Percentiles rank a stretch among this genome's conserved stretches.
Evolutionary conservation across 2,888 invertebrate genomes (phyloP).

Genomic region (Meghimatium bilineatum): DNA sequence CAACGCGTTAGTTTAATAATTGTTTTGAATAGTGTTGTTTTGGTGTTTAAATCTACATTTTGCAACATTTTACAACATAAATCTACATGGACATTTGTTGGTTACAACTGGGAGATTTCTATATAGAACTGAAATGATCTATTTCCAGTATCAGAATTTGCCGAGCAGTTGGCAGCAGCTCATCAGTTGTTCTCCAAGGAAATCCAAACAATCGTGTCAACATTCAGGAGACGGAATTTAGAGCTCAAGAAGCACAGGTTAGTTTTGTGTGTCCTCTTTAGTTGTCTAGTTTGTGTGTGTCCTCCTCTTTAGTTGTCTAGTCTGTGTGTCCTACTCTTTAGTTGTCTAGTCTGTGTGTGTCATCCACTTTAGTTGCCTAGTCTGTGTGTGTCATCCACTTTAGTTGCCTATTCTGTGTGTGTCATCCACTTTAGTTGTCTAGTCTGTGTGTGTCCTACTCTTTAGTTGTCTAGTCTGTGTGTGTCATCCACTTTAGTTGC

Average conservation of each 20-base stretch:
- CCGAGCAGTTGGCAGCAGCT: conserved; percentile 71
- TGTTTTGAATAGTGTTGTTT: no score
- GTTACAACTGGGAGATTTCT: no score
- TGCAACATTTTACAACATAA: no score
- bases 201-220: conserved; percentile 66
- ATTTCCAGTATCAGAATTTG: conserved; percentile 71
- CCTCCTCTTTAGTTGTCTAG: neutral
- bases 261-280: neutral
- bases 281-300: neutral
- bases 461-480: neutral
- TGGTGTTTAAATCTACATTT: no score
- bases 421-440: neutral
- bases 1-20: no score
- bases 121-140: no score
- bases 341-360: neutral
- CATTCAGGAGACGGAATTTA: conserved; percentile 65
- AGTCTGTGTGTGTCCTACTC: neutral
- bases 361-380: neutral
- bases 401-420: neutral
- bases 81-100: no score
- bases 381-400: neutral
- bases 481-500: neutral
- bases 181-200: conserved; percentile 73
- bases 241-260: conserved; percentile 71
- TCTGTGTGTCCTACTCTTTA: neutral